phyloP scores from a whole-genome alignment of 2,888 invertebrate genomes.

The Mythimna ferrago region DNA sequence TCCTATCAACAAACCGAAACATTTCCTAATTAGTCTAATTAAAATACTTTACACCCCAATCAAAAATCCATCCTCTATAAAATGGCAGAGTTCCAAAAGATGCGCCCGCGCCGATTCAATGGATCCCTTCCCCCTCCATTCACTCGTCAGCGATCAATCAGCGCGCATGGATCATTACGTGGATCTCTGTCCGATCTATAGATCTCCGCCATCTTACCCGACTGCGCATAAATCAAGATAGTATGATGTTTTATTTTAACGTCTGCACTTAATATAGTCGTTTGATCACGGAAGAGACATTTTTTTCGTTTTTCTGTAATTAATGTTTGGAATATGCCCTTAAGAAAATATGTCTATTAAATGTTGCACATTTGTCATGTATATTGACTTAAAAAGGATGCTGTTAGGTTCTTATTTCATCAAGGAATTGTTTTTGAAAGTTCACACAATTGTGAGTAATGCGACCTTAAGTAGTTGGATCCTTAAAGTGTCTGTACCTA shows the following conservation, averaged over 20 bases:
- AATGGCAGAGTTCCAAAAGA: constrained; percentile 67
- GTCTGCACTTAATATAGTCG: constrained; percentile 51
- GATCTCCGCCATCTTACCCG: constrained; percentile 51
- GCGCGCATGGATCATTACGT: constrained; percentile 59
- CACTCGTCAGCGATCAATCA: constrained; percentile 70
- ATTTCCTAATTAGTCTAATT: constrained; percentile 37
- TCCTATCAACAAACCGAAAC: not conserved
- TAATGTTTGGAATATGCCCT: constrained; percentile 29
- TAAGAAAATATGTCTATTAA: constrained; percentile 34
- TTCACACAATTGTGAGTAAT: constrained; percentile 46
- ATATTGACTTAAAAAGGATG: constrained; percentile 43
- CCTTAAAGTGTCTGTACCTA: constrained; percentile 19
- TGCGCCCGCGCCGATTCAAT: constrained; percentile 60
- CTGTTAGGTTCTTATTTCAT: constrained; percentile 39
- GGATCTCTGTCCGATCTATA: constrained; percentile 55
- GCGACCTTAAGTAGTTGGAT: constrained; percentile 34
- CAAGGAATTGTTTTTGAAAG: constrained; percentile 35
- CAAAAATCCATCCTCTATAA: constrained; percentile 39
- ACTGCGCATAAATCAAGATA: constrained; percentile 51
- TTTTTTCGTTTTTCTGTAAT: constrained; percentile 30
- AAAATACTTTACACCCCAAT: constrained; percentile 39
- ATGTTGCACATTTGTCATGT: constrained; percentile 29
- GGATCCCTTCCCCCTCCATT: constrained; percentile 58
- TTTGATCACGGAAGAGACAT: constrained; percentile 44
- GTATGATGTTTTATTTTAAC: constrained; percentile 52